phyloP scores from a whole-genome alignment of 1,140 invertebrate genomes.

The Riptortus pedestris region DNA sequence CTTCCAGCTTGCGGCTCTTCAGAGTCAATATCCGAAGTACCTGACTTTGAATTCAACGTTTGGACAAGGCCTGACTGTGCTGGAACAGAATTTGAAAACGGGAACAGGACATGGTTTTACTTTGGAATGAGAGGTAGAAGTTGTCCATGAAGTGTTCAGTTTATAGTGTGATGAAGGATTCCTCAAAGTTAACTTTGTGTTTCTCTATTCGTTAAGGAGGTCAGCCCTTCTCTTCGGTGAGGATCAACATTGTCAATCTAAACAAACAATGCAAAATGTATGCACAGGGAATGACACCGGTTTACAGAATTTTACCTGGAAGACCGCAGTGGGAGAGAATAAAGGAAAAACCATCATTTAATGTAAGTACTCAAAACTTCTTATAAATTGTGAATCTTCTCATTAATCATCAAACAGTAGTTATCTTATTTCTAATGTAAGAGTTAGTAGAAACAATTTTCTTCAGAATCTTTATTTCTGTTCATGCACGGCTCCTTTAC shows the following conservation, averaged over 20 bases:
- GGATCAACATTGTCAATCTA: constrained; percentile 76
- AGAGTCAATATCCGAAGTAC: constrained; percentile 35
- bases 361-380: constrained; percentile 25
- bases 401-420: no score
- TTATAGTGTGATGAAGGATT: not conserved
- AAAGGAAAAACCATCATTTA: constrained; percentile 53
- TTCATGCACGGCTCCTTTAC: no score
- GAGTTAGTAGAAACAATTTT: no score
- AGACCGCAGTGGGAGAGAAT: constrained; percentile 71
- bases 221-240: constrained; percentile 47
- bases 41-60: constrained; percentile 75
- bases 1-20: not conserved
- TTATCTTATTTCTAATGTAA: no score
- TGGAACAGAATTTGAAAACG: constrained; percentile 80
- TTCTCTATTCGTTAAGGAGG: constrained; percentile 38
- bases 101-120: constrained; percentile 87
- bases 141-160: not conserved
- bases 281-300: constrained; percentile 80
- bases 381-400: not conserved
- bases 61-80: constrained; percentile 84
- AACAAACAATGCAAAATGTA: constrained; percentile 86
- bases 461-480: no score
- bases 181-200: not conserved
- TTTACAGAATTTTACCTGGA: constrained; percentile 56
- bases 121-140: constrained; percentile 64